Base-by-base conservation (phyloP, 2,888 invertebrate genomes). In the Amphipoea oculea region DNA sequence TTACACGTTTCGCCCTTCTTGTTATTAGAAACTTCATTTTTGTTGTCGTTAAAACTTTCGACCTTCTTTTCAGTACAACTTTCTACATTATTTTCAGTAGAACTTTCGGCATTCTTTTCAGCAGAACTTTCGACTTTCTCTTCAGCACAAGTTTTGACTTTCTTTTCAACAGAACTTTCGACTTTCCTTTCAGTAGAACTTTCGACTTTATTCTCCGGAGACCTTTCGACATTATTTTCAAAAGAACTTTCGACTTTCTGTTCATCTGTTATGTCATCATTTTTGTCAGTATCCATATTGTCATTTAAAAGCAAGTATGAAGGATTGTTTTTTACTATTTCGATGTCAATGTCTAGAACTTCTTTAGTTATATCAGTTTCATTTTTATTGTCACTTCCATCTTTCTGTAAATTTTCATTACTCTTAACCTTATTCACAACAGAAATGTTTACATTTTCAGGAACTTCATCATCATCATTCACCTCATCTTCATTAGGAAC, bases 361-460 rank as follows among this genome's bases (percentile, higher is more conserved):
- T 74, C 68, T 57, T 70, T 45, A 48, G 36, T 29, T 63, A 66
- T 4, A 36, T 60, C 51, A 20, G 4, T 76, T 40, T 23, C 23
- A 63, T 42, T 74, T 36, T 12, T 54, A 40, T 42, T 29, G 7
- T 67, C 68, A 62, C 14, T 57, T 42, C n/a, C 62, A 42, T 60
- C 17, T 69, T 69, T 67, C 4, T 29, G 45, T 74, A n/a, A 9
- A 54, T 60, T 75, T 51, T 85, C 68, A 40, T 74, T 66, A 48
- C 1, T 51, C 42, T 78, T 71, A 42, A 70, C 36, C 17, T 68
- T 42, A 57, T 40, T 57, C 12, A 20, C 42, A 48, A 14, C n/a
- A 48, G 74, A 60, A 65, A 48, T 63, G 0, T 62, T 74, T 42
- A 29, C 23, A 72, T 63, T 72, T 65, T 77, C 69, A 69, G 42